These are phyloP conservation scores for Stichopus horrens DNA, from an alignment of 53 echinoderm and acorn worm genomes.

Conservation along the genomic window DNA sequence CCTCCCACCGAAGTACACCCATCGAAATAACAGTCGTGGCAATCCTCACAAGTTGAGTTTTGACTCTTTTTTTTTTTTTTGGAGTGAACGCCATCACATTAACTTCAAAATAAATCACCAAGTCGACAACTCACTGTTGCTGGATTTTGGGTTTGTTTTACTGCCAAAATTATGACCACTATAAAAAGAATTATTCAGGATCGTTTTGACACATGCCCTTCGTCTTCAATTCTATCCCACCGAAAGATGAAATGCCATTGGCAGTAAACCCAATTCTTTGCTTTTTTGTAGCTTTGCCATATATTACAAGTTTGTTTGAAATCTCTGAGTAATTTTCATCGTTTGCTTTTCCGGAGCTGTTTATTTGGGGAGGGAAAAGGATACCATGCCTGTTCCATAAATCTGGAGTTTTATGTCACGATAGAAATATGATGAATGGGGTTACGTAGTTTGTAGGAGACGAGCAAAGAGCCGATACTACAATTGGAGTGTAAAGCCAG, in stretches of 20 bases:
- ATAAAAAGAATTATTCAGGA: constrained; percentile 44
- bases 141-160: constrained; percentile 34
- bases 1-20: not conserved
- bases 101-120: constrained; percentile 25
- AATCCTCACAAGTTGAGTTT: too few relatives aligned
- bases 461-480: not conserved
- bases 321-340: constrained; percentile 30
- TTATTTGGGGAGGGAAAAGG: constrained; percentile 38
- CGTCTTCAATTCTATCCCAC: constrained; percentile 13
- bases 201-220: constrained; percentile 43
- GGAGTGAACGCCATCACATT: constrained; percentile 11
- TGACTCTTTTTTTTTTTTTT: not conserved
- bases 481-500: not conserved
- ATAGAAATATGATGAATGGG: constrained; percentile 18
- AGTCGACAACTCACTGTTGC: constrained; percentile 10
- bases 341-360: constrained; percentile 42
- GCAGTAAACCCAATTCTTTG: constrained; percentile 39
- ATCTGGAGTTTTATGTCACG: constrained; percentile 38
- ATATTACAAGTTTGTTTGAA: constrained; percentile 42
- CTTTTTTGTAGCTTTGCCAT: constrained; percentile 27
- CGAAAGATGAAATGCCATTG: constrained; percentile 6
- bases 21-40: too few relatives aligned
- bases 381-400: constrained; percentile 39
- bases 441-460: not conserved
- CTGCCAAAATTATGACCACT: constrained; percentile 46